Base-by-base conservation (phyloP, 1,140 invertebrate species). In the Neotoxoptera formosana region DNA sequence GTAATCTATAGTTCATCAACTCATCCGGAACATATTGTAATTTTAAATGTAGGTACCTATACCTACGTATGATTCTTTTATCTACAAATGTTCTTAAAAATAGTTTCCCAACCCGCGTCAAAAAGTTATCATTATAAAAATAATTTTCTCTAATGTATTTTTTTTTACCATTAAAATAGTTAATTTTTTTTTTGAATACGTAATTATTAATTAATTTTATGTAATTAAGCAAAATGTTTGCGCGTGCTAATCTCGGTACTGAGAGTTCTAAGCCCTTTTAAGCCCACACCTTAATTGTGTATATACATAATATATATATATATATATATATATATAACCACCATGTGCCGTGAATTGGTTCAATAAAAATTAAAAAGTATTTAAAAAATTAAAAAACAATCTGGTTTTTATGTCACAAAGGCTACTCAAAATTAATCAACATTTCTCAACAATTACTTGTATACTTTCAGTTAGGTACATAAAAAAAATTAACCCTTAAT, bases 341-440 rank as follows among this genome's bases (percentile, higher is more conserved):
- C 60, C 17, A 30, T 76, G n/a, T 76, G n/a, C 60, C 30, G 7
- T 76, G n/a, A 76, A 76, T 76, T 76, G 60, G n/a, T 76, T 76
- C n/a, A 6, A n/a, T 76, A 76, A 76, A 76, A 76, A 76, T 76
- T 76, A 76, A 76, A 76, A 76, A 76, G 60, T 76, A n/a, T n/a
- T 76, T n/a, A 76, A 3, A 67, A n/a, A n/a, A n/a, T 76, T 76
- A 76, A 76, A 76, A n/a, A 76, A 76, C 6, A 76, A 76, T 76
- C 30, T 17, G 30, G 14, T 76, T 76, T 67, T 76, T 76, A 76
- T 76, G 14, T 76, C 14, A 17, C 17, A 76, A 76, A 76, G 30
- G 6, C n/a, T 76, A n/a, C 60, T n/a, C 14, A 17, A 67, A 53
- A 76, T 76, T 0, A 76, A 76, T 76, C 4, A n/a, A 76, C 30